Evolutionary conservation across 2,113 vertebrate species (phyloP).

Genomic region (Megaceryle torquata): DNA sequence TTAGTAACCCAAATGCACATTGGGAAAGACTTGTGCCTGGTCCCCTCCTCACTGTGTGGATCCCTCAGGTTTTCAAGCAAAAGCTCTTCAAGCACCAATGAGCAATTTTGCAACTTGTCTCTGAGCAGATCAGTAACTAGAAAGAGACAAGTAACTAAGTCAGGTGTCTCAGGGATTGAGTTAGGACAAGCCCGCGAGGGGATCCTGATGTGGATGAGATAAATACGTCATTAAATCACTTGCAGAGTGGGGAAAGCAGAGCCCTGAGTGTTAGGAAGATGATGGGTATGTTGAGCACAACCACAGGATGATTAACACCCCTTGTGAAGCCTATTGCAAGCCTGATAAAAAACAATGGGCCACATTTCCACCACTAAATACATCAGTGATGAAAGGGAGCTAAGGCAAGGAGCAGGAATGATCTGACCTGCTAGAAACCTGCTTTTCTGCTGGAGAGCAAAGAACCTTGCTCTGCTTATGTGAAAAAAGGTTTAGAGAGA

Average conservation of each 20-base stretch:
- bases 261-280: neutral
- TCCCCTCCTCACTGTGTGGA: neutral
- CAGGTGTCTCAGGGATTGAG: conserved; percentile 39
- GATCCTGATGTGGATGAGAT: conserved; percentile 16
- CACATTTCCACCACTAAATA: neutral
- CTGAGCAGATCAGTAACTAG: neutral
- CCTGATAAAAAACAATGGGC: conserved; percentile 48
- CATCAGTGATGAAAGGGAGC: conserved; percentile 39
- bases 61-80: neutral
- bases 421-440: neutral
- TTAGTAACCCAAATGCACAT: neutral
- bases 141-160: neutral
- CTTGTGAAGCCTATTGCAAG: neutral
- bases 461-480: fast-evolving
- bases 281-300: neutral
- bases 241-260: neutral
- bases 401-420: neutral
- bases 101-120: neutral
- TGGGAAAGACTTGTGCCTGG: fast-evolving
- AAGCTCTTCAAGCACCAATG: neutral
- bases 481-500: neutral
- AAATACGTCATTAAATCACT: conserved; percentile 12
- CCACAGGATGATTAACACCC: neutral
- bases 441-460: neutral
- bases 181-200: neutral